Percentiles rank a stretch among this genome's conserved stretches.
Evolutionary conservation across 2,888 invertebrate genomes (phyloP).

Genomic region (Drosophila rubida): DNA sequence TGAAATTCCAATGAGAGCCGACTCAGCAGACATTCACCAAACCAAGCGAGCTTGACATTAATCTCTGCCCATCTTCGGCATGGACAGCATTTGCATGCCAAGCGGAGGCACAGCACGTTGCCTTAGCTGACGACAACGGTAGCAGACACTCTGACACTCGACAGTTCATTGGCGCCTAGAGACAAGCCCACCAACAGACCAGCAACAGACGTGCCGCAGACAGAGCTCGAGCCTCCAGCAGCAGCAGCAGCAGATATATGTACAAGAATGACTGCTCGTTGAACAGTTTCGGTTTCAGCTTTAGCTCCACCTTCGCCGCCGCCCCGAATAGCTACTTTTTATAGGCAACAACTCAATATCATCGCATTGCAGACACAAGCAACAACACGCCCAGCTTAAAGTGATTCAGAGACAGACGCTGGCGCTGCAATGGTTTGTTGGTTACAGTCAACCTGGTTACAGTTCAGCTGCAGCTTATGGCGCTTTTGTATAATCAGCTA

Average conservation of each 20-base stretch:
- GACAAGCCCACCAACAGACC: conserved; percentile 72
- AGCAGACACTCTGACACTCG: conserved; percentile 45
- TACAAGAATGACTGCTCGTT: background rate
- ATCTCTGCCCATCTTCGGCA: conserved; percentile 43
- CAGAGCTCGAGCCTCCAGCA: conserved; percentile 37
- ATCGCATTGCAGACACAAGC: conserved; percentile 27
- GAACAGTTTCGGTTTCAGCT: conserved; percentile 4
- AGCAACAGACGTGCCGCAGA: conserved; percentile 41
- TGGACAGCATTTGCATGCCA: conserved; percentile 32
- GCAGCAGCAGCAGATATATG: background rate
- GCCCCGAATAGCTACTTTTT: background rate
- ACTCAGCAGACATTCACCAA: conserved; percentile 25
- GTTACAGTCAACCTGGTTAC: conserved; percentile 19
- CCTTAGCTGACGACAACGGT: conserved; percentile 26
- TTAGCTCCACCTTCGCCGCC: background rate
- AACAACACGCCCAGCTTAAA: conserved; percentile 34
- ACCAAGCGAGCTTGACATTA: conserved; percentile 15
- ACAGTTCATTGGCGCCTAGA: conserved; percentile 64
- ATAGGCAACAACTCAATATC: conserved; percentile 44
- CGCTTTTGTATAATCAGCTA: conserved; percentile 37
- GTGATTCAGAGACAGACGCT: conserved; percentile 40
- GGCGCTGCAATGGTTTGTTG: conserved; percentile 15
- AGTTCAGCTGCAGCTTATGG: conserved; percentile 30
- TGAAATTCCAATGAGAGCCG: conserved; percentile 42
- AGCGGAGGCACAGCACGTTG: background rate